Evolutionary conservation across 2,888 invertebrate genomes (phyloP).

Genomic region (Chaetogeoica ovagalla): DNA sequence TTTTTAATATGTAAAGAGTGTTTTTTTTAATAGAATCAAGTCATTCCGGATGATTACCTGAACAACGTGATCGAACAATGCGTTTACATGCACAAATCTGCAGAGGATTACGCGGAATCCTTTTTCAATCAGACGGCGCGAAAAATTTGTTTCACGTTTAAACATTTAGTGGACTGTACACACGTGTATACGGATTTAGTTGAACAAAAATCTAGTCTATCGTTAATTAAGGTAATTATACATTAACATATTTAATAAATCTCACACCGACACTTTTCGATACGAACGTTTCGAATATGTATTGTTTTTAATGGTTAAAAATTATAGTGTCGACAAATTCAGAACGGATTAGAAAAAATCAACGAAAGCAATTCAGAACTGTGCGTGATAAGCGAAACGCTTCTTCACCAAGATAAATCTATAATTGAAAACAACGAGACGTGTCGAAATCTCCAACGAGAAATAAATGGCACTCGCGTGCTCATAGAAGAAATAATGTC

Average conservation of each 20-base stretch:
- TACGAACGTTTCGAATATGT: too few relatives aligned
- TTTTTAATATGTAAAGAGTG: too few relatives aligned
- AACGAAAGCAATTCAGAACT: conserved; percentile 27
- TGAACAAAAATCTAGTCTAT: conserved; percentile 66
- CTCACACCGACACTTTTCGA: too few relatives aligned
- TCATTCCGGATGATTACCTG: conserved; percentile 71
- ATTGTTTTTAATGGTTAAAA: neutral
- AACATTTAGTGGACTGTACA: conserved; percentile 87
- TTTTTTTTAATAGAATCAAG: conserved; percentile 62
- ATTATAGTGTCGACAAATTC: conserved; percentile 23
- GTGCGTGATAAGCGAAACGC: neutral
- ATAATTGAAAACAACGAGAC: conserved; percentile 21
- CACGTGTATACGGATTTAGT: conserved; percentile 76
- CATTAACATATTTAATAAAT: too few relatives aligned
- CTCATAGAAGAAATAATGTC: conserved; percentile 23
- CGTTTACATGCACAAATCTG: conserved; percentile 80
- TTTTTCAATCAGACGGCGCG: conserved; percentile 75
- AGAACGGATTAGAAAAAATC: conserved; percentile 30
- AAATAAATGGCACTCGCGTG: conserved; percentile 21
- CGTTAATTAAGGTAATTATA: neutral
- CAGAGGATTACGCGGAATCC: conserved; percentile 71
- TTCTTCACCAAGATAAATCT: conserved; percentile 13
- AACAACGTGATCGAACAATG: conserved; percentile 78
- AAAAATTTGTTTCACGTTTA: conserved; percentile 87
- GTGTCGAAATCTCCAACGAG: neutral